phyloP scores from a whole-genome alignment of 2,113 vertebrate genomes.

The Acanthochromis polyacanthus region DNA sequence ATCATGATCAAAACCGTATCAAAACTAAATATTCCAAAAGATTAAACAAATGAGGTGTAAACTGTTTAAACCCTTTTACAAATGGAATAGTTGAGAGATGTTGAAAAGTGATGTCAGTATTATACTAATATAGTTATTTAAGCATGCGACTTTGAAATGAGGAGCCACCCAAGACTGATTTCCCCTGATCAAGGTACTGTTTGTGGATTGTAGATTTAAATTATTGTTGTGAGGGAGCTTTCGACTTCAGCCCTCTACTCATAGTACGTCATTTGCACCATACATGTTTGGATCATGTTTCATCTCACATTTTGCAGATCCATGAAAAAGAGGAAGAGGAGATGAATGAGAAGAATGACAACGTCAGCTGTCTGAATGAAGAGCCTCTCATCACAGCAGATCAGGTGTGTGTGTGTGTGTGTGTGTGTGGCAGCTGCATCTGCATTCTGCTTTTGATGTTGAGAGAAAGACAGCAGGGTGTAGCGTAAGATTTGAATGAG shows the following conservation, averaged over 20 bases:
- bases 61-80: too few relatives aligned
- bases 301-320: conserved; percentile 78
- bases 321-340: conserved; percentile 94
- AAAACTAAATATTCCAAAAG: not conserved
- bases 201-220: too few relatives aligned
- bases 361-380: conserved; percentile 89
- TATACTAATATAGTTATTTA: too few relatives aligned
- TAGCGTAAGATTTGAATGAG: not conserved
- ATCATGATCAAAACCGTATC: too few relatives aligned
- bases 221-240: too few relatives aligned
- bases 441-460: too few relatives aligned
- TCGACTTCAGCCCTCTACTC: not conserved
- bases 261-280: not conserved
- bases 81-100: too few relatives aligned
- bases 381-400: conserved; percentile 93
- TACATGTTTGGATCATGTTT: not conserved
- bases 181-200: too few relatives aligned
- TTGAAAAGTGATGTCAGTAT: too few relatives aligned
- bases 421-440: not conserved
- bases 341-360: conserved; percentile 94
- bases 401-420: conserved; percentile 82
- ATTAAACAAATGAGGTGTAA: not conserved
- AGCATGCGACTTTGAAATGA: too few relatives aligned
- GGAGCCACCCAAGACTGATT: too few relatives aligned
- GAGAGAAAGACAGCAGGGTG: not conserved